Evolutionary conservation across 2,797 vertebrate genomes (phyloP).

Genomic region (Helostoma temminkii): DNA sequence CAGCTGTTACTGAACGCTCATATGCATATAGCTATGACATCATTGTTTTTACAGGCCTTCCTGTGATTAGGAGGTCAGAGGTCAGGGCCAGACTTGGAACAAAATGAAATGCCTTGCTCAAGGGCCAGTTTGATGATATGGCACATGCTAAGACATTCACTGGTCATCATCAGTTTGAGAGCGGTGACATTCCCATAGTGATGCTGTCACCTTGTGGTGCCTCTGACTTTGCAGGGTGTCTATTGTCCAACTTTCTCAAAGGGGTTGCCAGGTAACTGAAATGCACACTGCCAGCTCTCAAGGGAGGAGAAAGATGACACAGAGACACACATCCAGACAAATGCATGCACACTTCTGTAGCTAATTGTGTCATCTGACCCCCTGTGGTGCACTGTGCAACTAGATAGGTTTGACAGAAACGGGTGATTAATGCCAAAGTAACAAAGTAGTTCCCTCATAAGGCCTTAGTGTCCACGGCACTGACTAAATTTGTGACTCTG

Average conservation of each 20-base stretch:
- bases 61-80: not conserved
- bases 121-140: not conserved
- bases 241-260: slow-evolving; percentile 69
- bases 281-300: slow-evolving; percentile 56
- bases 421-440: slow-evolving; percentile 26
- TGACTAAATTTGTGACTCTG: not conserved
- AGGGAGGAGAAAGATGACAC: slow-evolving; percentile 25
- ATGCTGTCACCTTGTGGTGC: slow-evolving; percentile 11
- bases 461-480: not conserved
- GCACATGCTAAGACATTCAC: not conserved
- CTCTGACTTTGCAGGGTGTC: slow-evolving; percentile 26
- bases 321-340: slow-evolving; percentile 17
- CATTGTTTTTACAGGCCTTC: not conserved
- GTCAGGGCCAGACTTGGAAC: not conserved
- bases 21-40: too few species aligned
- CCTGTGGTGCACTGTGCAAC: slow-evolving; percentile 56
- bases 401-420: slow-evolving; percentile 46
- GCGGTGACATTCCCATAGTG: not conserved
- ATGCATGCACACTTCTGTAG: slow-evolving; percentile 25
- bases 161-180: not conserved
- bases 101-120: not conserved
- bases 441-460: not conserved
- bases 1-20: too few species aligned
- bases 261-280: slow-evolving; percentile 79
- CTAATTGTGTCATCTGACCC: slow-evolving; percentile 59